Evolutionary conservation across 2,797 vertebrate genomes (phyloP).

Genomic region (Amazonetta brasiliensis): DNA sequence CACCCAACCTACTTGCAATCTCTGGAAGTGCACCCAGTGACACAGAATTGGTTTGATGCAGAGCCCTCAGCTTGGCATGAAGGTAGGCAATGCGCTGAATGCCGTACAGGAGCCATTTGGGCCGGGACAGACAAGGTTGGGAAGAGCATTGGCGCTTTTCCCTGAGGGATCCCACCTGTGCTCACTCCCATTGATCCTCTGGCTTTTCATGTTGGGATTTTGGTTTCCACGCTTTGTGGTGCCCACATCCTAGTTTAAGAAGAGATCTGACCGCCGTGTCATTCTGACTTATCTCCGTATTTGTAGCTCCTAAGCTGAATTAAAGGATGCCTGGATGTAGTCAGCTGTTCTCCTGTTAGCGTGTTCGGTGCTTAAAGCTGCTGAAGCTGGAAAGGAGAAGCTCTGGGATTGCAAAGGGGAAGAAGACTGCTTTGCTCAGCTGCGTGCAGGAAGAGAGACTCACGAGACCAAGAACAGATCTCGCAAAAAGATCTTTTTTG

Average conservation of each 20-base stretch:
- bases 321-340: rapidly evolving
- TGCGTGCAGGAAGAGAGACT: background rate
- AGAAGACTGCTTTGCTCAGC: background rate
- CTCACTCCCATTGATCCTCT: background rate
- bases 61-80: rapidly evolving
- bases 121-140: rapidly evolving
- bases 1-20: rapidly evolving
- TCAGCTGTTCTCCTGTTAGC: background rate
- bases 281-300: rapidly evolving
- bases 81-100: too few species aligned
- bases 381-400: background rate
- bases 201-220: rapidly evolving
- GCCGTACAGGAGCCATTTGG: too few species aligned
- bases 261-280: rapidly evolving
- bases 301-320: background rate
- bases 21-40: rapidly evolving
- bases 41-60: background rate
- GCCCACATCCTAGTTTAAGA: rapidly evolving
- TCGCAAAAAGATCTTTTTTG: rapidly evolving
- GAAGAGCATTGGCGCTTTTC: background rate
- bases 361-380: background rate
- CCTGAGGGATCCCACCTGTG: background rate
- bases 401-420: background rate
- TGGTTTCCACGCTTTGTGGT: background rate
- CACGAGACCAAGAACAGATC: background rate